Percentiles rank a stretch among this genome's conserved stretches.
Conservation (phyloP, 2,888 invertebrate genomes). For the Tetranychus piercei region DNA sequence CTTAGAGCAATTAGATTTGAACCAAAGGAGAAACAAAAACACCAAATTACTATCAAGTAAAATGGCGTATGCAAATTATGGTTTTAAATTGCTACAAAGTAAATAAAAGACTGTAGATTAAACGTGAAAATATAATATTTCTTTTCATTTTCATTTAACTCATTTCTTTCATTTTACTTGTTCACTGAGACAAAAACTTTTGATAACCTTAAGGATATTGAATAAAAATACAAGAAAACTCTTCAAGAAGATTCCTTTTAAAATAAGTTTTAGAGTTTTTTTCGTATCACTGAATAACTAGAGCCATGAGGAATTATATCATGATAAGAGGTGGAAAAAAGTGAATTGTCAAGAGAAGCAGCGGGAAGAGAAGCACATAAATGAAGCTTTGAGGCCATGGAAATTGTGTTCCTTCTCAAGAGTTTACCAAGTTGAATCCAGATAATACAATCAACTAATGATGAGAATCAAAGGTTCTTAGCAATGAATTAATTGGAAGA, state of each 20-base stretch:
- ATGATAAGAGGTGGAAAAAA: constrained; percentile 8
- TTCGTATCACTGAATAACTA: neutral
- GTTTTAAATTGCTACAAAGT: too few species aligned
- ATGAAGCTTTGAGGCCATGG: neutral
- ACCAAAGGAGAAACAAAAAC: too few species aligned
- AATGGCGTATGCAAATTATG: too few species aligned
- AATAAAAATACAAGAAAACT: neutral
- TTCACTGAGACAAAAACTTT: too few species aligned
- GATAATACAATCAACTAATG: neutral
- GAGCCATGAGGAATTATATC: neutral
- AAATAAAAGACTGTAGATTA: too few species aligned
- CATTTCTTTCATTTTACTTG: too few species aligned
- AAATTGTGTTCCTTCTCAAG: neutral
- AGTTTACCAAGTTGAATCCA: neutral
- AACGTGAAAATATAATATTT: too few species aligned
- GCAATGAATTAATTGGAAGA: neutral
- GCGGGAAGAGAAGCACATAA: neutral
- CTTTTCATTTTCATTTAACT: too few species aligned
- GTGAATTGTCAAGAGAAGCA: neutral
- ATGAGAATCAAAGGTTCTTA: neutral
- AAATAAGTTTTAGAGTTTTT: neutral
- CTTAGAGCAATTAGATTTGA: too few species aligned
- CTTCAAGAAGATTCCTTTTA: neutral
- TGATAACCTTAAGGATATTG: too few species aligned
- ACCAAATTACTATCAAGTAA: too few species aligned